Percentiles rank a stretch among this genome's conserved stretches.
These are phyloP conservation scores for Nothura maculosa DNA, from an alignment of 2,797 vertebrate species.

Conservation along the genomic window DNA sequence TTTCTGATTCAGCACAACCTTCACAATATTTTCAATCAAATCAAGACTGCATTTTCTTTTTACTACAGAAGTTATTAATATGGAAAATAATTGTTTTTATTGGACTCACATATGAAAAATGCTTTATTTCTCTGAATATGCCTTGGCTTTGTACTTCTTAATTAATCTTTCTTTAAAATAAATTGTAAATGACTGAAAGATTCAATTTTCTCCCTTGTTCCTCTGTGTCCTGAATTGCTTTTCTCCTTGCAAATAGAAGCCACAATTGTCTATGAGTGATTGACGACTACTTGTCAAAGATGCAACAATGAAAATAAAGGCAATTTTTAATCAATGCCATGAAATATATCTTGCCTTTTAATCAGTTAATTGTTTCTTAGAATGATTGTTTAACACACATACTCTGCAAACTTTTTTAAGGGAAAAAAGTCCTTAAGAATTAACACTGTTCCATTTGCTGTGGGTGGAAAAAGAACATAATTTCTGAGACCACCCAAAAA, in stretches of 20 bases:
- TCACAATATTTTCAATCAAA: not conserved
- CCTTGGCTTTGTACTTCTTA: not conserved
- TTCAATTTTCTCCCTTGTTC: not conserved
- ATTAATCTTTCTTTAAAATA: not conserved
- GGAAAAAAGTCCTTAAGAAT: slow-evolving; percentile 16
- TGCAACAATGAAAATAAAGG: not conserved
- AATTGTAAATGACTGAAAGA: not conserved
- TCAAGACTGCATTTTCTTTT: not conserved
- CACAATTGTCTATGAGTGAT: not conserved
- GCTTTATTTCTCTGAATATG: not conserved
- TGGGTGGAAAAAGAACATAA: not conserved
- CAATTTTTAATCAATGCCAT: not conserved
- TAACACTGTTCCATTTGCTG: not conserved
- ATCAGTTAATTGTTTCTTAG: not conserved
- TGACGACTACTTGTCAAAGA: not conserved
- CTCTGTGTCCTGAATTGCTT: not conserved
- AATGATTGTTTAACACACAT: not conserved
- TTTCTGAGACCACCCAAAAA: slow-evolving; percentile 41
- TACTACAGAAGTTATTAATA: not conserved
- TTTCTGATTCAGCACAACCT: not conserved
- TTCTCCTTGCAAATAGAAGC: not conserved
- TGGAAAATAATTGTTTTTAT: not conserved
- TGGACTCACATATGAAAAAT: not conserved
- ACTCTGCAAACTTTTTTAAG: not conserved
- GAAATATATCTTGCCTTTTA: not conserved